A percentile compares a stretch with the other conserved stretches of the same genome.
These are phyloP conservation scores for Australoheros facetus DNA, from an alignment of 2,797 vertebrate genomes.

Conservation along the genomic window DNA sequence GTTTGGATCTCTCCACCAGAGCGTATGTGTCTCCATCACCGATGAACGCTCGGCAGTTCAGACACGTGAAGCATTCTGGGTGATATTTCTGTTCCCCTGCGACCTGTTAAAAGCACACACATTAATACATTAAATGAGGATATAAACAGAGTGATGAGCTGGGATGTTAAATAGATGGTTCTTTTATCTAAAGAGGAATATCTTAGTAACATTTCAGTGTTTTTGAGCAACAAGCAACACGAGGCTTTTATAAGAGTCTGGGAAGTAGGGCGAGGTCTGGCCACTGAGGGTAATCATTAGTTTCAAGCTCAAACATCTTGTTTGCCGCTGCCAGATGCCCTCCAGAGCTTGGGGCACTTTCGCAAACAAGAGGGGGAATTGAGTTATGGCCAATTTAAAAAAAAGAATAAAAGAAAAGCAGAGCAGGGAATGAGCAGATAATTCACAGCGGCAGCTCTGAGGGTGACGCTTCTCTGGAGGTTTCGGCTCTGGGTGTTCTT, in stretches of 20 bases:
- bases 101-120: constrained; percentile 79
- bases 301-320: constrained; percentile 49
- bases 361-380: constrained; percentile 63
- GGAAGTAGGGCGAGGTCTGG: constrained; percentile 57
- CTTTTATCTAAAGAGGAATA: not conserved
- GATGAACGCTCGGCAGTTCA: constrained; percentile 90
- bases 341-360: constrained; percentile 57
- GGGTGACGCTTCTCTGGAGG: constrained; percentile 9
- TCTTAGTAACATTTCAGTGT: not conserved
- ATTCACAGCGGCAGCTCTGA: constrained; percentile 52
- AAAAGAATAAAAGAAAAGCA: constrained; percentile 39
- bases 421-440: constrained; percentile 55
- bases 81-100: constrained; percentile 98
- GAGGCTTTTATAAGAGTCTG: constrained; percentile 25
- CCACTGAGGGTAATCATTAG: constrained; percentile 31
- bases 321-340: constrained; percentile 66
- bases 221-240: constrained; percentile 23
- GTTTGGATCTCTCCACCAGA: constrained; percentile 95
- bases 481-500: constrained; percentile 12
- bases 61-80: constrained; percentile 97
- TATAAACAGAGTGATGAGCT: not conserved
- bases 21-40: constrained; percentile 98
- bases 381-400: constrained; percentile 57
- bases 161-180: not conserved
- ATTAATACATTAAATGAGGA: not conserved